Evolutionary conservation across 1,140 invertebrate genomes (phyloP).

Genomic region (Papilio polyxenes): DNA sequence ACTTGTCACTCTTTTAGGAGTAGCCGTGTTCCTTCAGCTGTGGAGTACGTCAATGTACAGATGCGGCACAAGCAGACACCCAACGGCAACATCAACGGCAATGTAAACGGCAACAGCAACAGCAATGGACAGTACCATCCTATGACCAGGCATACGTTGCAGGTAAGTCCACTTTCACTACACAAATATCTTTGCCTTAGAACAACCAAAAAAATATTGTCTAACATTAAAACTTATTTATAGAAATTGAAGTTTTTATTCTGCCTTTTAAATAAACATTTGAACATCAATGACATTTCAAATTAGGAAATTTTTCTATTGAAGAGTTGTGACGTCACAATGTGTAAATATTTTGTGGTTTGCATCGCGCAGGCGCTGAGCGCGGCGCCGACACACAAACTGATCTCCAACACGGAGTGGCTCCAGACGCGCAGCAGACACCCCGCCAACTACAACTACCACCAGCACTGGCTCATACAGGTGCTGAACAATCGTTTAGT

Average conservation of each 20-base stretch:
- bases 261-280: no score
- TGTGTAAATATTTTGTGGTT: background rate
- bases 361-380: slow-evolving; percentile 82
- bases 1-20: slow-evolving; percentile 72
- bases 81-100: slow-evolving; percentile 65
- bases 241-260: no score
- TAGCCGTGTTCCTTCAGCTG: slow-evolving; percentile 83
- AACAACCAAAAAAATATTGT: no score
- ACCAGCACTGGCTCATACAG: slow-evolving; percentile 93
- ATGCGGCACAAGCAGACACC: slow-evolving; percentile 75
- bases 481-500: slow-evolving; percentile 66
- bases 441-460: slow-evolving; percentile 86
- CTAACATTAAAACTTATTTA: no score
- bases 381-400: slow-evolving; percentile 87
- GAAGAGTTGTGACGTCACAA: no score
- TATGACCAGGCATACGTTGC: slow-evolving; percentile 88
- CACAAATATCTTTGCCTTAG: background rate
- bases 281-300: no score
- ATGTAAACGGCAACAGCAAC: slow-evolving; percentile 6
- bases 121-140: slow-evolving; percentile 80
- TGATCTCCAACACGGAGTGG: slow-evolving; percentile 87
- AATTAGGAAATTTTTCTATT: no score
- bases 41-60: slow-evolving; percentile 79
- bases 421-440: slow-evolving; percentile 85
- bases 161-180: slow-evolving; percentile 63